Percentiles rank a stretch among this genome's conserved stretches.
These are phyloP conservation scores for Cliona cf. orientalis DNA, from an alignment of 37 sponge, comb jelly and placozoan species.

Conservation along the genomic window DNA sequence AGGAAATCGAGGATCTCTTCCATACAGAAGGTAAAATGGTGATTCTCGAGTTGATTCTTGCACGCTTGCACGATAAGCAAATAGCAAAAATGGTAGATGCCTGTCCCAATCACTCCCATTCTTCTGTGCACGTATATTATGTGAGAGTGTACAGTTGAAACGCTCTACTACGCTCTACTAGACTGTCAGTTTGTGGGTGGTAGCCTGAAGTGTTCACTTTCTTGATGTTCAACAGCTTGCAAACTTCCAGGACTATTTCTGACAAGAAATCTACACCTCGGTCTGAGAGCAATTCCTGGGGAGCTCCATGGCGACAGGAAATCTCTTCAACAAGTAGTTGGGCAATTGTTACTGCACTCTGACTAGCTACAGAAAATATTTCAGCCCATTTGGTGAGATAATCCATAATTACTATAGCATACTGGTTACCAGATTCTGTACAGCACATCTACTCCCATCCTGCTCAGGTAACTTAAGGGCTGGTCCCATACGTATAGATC, in stretches of 20 bases:
- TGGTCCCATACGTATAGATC: no score
- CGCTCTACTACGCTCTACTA: conserved; percentile 48
- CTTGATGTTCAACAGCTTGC: conserved; percentile 1
- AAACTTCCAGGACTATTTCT: conserved; percentile 9
- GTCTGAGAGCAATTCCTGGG: conserved; percentile 34
- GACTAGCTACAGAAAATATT: conserved; percentile 1
- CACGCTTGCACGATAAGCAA: conserved; percentile 42
- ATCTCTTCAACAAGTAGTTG: conserved; percentile 9
- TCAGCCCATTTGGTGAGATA: conserved; percentile 72
- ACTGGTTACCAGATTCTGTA: conserved; percentile 17
- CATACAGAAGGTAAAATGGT: conserved; percentile 51
- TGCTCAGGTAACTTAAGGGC: no score
- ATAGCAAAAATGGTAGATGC: conserved; percentile 36
- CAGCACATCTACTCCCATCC: conserved; percentile 37
- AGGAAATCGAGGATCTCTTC: conserved; percentile 40
- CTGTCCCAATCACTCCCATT: conserved; percentile 43
- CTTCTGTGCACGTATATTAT: conserved; percentile 13
- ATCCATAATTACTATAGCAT: conserved; percentile 49
- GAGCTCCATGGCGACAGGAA: conserved; percentile 13
- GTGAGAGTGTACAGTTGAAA: conserved; percentile 32
- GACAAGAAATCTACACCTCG: conserved; percentile 35
- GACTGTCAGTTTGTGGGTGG: conserved; percentile 53
- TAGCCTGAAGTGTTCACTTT: conserved; percentile 61
- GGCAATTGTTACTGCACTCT: conserved; percentile 20
- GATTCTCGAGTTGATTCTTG: conserved; percentile 18